Evolutionary conservation across 2,888 invertebrate species (phyloP).

Genomic region (Dioctria linearis): DNA sequence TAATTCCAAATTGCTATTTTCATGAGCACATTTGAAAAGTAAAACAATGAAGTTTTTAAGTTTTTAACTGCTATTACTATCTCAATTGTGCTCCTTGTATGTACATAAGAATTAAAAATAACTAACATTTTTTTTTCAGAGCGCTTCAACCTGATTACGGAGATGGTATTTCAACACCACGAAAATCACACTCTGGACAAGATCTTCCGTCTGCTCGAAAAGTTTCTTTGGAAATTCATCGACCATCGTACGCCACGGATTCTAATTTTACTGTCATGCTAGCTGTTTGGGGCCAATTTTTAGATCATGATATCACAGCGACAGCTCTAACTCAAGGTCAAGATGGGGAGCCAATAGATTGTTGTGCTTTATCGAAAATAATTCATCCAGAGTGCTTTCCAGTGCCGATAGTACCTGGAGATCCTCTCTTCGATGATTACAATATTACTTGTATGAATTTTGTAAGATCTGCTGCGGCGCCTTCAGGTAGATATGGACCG

Average conservation of each 20-base stretch:
- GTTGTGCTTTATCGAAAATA: constrained; percentile 73
- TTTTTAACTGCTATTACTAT: too few relatives aligned
- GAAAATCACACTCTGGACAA: constrained; percentile 73
- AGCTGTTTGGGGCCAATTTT: constrained; percentile 90
- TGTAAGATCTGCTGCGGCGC: constrained; percentile 85
- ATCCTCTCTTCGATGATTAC: constrained; percentile 79
- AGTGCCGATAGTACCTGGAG: constrained; percentile 77
- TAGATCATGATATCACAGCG: constrained; percentile 90
- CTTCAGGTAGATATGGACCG: constrained; percentile 83
- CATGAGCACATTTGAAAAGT: too few relatives aligned
- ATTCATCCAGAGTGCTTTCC: constrained; percentile 87
- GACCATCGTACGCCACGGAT: constrained; percentile 82
- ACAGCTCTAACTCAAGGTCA: constrained; percentile 83
- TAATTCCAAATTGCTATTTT: too few relatives aligned
- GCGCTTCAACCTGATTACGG: constrained; percentile 82
- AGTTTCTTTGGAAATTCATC: constrained; percentile 82
- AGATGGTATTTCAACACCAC: constrained; percentile 81
- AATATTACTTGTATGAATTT: constrained; percentile 88
- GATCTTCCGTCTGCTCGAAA: constrained; percentile 82
- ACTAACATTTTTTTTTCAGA: constrained; percentile 56
- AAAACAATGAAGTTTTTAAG: too few relatives aligned
- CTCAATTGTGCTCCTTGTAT: too few relatives aligned
- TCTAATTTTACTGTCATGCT: constrained; percentile 86
- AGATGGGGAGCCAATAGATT: constrained; percentile 81
- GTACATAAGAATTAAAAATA: too few relatives aligned